Percentiles rank a stretch among this genome's conserved stretches.
These are phyloP conservation scores for Lysandra bellargus DNA, from an alignment of 2,888 invertebrate genomes.

Conservation along the genomic window DNA sequence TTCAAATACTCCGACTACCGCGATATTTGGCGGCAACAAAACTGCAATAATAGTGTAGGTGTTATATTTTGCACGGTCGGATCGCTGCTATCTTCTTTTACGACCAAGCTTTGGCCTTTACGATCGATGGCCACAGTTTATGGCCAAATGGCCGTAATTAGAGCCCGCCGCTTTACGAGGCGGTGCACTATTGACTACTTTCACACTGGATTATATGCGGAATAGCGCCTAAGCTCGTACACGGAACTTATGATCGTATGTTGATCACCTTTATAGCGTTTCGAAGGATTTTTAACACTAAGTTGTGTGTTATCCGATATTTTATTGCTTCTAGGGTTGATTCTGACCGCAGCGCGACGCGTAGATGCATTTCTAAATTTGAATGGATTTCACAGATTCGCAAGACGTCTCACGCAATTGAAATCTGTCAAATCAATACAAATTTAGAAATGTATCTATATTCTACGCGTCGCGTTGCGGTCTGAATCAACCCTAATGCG, in stretches of 20 bases:
- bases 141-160: conserved; percentile 70
- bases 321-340: neutral
- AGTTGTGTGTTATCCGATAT: neutral
- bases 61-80: conserved; percentile 54
- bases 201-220: conserved; percentile 49
- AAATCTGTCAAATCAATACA: too few relatives aligned
- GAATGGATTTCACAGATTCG: too few relatives aligned
- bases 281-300: neutral
- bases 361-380: too few relatives aligned
- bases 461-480: too few relatives aligned
- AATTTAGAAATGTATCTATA: too few relatives aligned
- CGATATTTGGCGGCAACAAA: neutral
- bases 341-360: too few relatives aligned
- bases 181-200: conserved; percentile 55
- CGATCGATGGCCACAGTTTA: conserved; percentile 72
- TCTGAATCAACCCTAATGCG: too few relatives aligned
- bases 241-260: neutral
- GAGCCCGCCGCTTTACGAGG: conserved; percentile 55
- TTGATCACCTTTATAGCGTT: neutral
- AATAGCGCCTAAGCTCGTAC: conserved; percentile 36
- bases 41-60: conserved; percentile 40
- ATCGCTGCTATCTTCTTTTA: conserved; percentile 52
- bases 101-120: conserved; percentile 67
- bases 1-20: neutral
- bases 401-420: too few relatives aligned